Conservation (phyloP, 35 echinoderm and acorn worm genomes). For the Diadema setosum region DNA sequence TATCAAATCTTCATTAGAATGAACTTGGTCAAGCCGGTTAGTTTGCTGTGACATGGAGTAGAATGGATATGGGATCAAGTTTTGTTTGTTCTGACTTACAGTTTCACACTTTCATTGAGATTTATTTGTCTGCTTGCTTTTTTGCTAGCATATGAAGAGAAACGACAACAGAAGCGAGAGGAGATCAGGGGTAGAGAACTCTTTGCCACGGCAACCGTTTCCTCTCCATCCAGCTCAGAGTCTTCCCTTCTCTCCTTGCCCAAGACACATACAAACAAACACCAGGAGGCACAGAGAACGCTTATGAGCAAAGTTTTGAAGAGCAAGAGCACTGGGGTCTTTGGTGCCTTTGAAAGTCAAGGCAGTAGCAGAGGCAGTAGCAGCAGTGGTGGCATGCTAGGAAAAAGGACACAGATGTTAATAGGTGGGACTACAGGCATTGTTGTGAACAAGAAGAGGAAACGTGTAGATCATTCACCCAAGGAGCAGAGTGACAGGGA, state of each 20-base stretch:
- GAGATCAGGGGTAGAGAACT: slow-evolving; percentile 67
- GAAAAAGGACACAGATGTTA: not conserved
- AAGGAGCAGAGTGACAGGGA: too few relatives aligned
- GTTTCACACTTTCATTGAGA: too few relatives aligned
- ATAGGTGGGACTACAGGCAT: not conserved
- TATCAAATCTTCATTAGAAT: too few relatives aligned
- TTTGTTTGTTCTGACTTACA: too few relatives aligned
- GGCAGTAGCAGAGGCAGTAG: not conserved
- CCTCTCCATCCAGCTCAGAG: not conserved
- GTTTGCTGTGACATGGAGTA: too few relatives aligned
- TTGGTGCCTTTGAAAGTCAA: not conserved
- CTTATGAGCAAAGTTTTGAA: not conserved
- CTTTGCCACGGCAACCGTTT: slow-evolving; percentile 21
- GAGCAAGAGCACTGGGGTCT: not conserved
- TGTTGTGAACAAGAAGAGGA: not conserved
- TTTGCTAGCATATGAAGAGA: slow-evolving; percentile 83
- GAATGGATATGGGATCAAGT: too few relatives aligned
- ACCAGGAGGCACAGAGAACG: not conserved
- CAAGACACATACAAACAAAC: not conserved
- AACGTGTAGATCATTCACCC: too few relatives aligned
- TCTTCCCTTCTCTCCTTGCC: not conserved
- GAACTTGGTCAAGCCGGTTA: too few relatives aligned
- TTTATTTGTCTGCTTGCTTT: too few relatives aligned
- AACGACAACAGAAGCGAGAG: slow-evolving; percentile 53
- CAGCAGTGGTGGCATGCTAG: not conserved